Evolutionary conservation across 2,113 vertebrate species (phyloP).

Genomic region (Pogonocichla stellata): DNA sequence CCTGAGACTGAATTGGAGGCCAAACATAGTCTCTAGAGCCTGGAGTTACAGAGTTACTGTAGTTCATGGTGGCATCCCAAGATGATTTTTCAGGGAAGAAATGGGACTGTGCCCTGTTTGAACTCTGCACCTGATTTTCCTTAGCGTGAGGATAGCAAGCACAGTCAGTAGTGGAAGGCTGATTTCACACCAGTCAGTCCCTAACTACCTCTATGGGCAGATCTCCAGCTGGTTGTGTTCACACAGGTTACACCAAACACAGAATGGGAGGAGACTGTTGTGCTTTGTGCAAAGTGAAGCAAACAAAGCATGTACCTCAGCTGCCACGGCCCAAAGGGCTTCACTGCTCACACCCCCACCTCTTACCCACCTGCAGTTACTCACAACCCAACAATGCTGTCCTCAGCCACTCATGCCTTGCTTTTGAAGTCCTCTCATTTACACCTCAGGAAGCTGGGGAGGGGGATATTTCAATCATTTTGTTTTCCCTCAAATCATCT

Average conservation of each 20-base stretch:
- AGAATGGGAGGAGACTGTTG: too few relatives aligned
- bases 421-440: not conserved
- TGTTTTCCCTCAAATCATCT: not conserved
- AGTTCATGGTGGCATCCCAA: not conserved
- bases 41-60: not conserved
- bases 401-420: not conserved
- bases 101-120: not conserved
- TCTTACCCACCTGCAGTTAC: not conserved
- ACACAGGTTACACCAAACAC: not conserved
- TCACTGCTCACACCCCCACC: not conserved
- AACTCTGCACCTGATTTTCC: not conserved
- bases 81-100: not conserved
- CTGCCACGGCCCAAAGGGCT: not conserved
- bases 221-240: not conserved
- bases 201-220: not conserved
- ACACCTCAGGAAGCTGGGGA: not conserved
- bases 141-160: fast-evolving
- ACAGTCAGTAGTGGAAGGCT: not conserved
- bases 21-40: not conserved
- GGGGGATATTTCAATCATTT: not conserved
- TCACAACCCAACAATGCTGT: not conserved
- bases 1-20: not conserved
- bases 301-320: not conserved
- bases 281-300: fast-evolving
- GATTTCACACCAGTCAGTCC: not conserved